phyloP scores from a whole-genome alignment of 2,797 vertebrate species.

The Remorina albescens region DNA sequence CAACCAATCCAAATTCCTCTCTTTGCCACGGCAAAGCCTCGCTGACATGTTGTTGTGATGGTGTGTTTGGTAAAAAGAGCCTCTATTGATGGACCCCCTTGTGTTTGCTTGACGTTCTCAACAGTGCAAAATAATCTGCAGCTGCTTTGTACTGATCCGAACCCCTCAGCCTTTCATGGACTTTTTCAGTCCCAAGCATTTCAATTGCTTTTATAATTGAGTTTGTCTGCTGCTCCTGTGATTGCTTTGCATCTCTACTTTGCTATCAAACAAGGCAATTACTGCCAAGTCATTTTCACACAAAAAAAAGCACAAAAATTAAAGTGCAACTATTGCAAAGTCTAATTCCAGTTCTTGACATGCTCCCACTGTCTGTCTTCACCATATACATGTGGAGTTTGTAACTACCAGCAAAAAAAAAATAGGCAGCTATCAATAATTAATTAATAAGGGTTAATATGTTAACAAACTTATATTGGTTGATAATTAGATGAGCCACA shows the following conservation, averaged over 20 bases:
- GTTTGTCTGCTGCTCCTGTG: slow-evolving; percentile 79
- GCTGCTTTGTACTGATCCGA: slow-evolving; percentile 71
- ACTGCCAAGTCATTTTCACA: slow-evolving; percentile 70
- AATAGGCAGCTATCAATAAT: slow-evolving; percentile 74
- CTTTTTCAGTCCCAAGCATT: slow-evolving; percentile 81
- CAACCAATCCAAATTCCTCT: slow-evolving; percentile 57
- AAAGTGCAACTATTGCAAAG: slow-evolving; percentile 60
- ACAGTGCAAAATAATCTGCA: slow-evolving; percentile 77
- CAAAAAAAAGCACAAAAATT: slow-evolving; percentile 56
- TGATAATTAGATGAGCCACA: slow-evolving; percentile 83
- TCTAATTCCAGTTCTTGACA: slow-evolving; percentile 14
- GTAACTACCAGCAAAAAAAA: slow-evolving; percentile 36
- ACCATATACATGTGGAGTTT: slow-evolving; percentile 37
- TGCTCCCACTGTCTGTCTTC: slow-evolving; percentile 12
- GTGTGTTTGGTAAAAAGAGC: slow-evolving; percentile 62
- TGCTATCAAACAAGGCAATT: slow-evolving; percentile 81
- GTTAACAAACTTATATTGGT: slow-evolving; percentile 82
- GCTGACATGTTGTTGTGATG: slow-evolving; percentile 44
- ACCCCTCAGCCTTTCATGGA: slow-evolving; percentile 75
- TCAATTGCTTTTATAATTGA: slow-evolving; percentile 83
- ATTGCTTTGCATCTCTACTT: slow-evolving; percentile 80
- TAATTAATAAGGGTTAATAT: slow-evolving; percentile 83
- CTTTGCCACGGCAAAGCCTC: slow-evolving; percentile 23
- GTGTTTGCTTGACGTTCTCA: slow-evolving; percentile 79
- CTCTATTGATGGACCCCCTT: slow-evolving; percentile 74